Base-by-base conservation (phyloP, 2,797 vertebrate genomes). In the Sphenodon punctatus region DNA sequence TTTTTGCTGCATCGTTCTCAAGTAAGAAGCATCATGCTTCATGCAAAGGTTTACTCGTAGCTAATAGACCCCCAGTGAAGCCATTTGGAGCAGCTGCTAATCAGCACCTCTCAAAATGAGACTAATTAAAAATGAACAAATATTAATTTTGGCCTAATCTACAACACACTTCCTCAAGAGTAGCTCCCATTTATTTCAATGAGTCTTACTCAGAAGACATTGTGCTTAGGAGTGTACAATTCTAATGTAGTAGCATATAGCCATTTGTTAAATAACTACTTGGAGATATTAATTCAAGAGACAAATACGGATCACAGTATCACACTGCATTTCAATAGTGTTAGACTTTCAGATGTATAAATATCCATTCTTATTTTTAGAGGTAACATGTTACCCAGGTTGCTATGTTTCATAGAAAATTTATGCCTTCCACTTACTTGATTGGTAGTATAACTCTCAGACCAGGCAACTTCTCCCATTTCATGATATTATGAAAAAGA, bases 61-160 rank as follows among this genome's bases (percentile, higher is more conserved):
- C 32, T 84, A 76, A 38, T 15, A 78, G 14, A 60, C 25, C 66
- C n/a, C n/a, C n/a, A n/a, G n/a, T n/a, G n/a, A n/a, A n/a, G n/a
- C n/a, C n/a, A n/a, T n/a, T n/a, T n/a, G n/a, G n/a, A n/a, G n/a
- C n/a, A n/a, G n/a, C n/a, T n/a, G n/a, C n/a, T n/a, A n/a, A n/a
- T n/a, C n/a, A n/a, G n/a, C n/a, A n/a, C n/a, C n/a, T n/a, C n/a
- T n/a, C n/a, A n/a, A n/a, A n/a, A n/a, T n/a, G n/a, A n/a, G n/a
- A n/a, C n/a, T n/a, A n/a, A n/a, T n/a, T n/a, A n/a, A n/a, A n/a
- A n/a, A n/a, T n/a, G n/a, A n/a, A n/a, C n/a, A n/a, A n/a, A n/a
- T n/a, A n/a, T n/a, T n/a, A n/a, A n/a, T n/a, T n/a, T n/a, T n/a
- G n/a, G n/a, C n/a, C n/a, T n/a, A n/a, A n/a, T n/a, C n/a, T n/a